These are phyloP conservation scores for Abrostola triplasia DNA, from an alignment of 2,888 invertebrate genomes.

Conservation along the genomic window DNA sequence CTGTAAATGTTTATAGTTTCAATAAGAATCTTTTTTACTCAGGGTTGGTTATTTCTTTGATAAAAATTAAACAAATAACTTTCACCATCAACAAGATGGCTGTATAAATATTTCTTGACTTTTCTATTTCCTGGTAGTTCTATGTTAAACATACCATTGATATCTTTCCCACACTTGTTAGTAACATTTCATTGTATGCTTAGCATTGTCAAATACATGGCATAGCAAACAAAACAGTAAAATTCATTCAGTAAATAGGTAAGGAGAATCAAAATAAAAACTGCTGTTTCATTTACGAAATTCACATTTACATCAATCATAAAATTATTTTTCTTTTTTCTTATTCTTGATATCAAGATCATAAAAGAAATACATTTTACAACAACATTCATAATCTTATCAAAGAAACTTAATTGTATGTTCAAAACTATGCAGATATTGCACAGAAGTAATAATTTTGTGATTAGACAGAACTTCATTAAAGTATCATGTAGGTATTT, in stretches of 20 bases:
- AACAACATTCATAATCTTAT: constrained; percentile 5
- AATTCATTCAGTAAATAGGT: background rate
- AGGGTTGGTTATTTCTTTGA: constrained; percentile 25
- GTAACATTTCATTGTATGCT: constrained; percentile 27
- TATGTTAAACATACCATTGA: constrained; percentile 23
- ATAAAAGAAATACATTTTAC: background rate
- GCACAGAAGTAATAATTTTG: background rate
- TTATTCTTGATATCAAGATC: constrained; percentile 2
- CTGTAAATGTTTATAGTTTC: constrained; percentile 13
- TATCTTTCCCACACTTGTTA: constrained; percentile 40
- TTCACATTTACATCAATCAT: background rate
- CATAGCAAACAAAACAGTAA: constrained; percentile 25
- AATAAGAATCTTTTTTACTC: constrained; percentile 25
- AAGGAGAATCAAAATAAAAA: too few relatives aligned
- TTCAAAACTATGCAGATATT: background rate
- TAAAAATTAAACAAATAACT: constrained; percentile 32
- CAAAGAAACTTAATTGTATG: constrained; percentile 5
- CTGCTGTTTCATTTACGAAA: too few relatives aligned
- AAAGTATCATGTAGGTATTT: background rate
- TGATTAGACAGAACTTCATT: background rate
- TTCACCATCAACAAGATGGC: constrained; percentile 34
- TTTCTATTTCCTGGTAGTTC: constrained; percentile 22
- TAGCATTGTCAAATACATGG: constrained; percentile 31
- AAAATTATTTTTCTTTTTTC: background rate
- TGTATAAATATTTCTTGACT: constrained; percentile 17